Percentiles rank a stretch among this genome's conserved stretches.
Conservation (phyloP, 2,113 vertebrate species). For the Equus quagga region DNA sequence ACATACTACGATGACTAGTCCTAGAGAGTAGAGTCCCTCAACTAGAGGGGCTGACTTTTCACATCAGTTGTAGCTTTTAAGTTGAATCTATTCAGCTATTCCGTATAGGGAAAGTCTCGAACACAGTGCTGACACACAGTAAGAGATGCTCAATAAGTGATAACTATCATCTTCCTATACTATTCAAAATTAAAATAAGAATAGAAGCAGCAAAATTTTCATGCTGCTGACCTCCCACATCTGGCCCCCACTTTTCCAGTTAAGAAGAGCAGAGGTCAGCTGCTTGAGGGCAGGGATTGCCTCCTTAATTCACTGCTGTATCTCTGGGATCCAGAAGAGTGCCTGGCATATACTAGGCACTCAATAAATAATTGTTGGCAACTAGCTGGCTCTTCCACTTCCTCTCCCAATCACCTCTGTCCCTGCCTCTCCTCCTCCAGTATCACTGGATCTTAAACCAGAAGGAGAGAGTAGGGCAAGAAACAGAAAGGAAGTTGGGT, state of each 20-base stretch:
- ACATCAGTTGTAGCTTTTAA: background rate
- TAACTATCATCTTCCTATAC: background rate
- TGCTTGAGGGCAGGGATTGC: background rate
- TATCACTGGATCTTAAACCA: background rate
- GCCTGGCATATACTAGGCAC: background rate
- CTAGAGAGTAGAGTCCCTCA: background rate
- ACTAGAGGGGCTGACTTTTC: background rate
- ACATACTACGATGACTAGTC: background rate
- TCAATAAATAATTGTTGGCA: background rate
- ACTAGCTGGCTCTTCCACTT: background rate
- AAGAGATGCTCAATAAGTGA: background rate
- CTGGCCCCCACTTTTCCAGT: background rate
- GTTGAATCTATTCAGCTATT: background rate
- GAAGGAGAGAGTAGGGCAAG: background rate
- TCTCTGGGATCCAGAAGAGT: background rate
- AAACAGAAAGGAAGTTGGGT: background rate
- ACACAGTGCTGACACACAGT: background rate
- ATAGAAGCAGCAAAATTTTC: background rate
- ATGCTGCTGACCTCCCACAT: background rate
- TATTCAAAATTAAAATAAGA: conserved; percentile 36
- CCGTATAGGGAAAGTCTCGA: background rate
- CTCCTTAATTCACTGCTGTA: background rate
- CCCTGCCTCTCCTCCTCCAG: background rate
- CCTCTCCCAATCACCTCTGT: background rate
- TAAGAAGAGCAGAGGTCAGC: background rate